These are phyloP conservation scores for Trachelus iudaicus DNA, from an alignment of 2,888 invertebrate genomes.

Conservation along the genomic window DNA sequence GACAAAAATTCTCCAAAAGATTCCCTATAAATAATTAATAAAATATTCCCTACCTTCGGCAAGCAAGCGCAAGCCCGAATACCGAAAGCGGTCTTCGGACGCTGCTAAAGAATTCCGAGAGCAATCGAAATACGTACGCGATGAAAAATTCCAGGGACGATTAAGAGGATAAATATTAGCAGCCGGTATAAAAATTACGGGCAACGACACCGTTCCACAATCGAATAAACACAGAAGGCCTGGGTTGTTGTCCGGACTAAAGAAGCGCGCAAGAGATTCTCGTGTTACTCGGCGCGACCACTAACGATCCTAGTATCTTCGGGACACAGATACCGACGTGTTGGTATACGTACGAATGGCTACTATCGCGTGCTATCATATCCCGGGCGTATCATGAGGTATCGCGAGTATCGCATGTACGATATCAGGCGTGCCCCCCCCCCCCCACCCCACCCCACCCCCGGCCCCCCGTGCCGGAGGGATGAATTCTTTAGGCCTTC, in stretches of 20 bases:
- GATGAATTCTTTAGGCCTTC: background rate
- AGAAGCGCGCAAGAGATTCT: background rate
- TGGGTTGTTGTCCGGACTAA: constrained; percentile 1
- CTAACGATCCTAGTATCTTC: too few relatives aligned
- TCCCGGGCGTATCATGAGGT: constrained; percentile 38
- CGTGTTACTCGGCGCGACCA: background rate
- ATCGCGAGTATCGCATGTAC: constrained; percentile 16
- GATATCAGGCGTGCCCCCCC: constrained; percentile 55
- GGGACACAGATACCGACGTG: too few relatives aligned
- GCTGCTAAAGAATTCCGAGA: too few relatives aligned
- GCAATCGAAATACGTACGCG: too few relatives aligned
- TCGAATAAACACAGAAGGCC: constrained; percentile 23
- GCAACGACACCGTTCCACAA: constrained; percentile 20
- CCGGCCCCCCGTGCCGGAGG: constrained; percentile 1
- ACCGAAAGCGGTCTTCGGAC: too few relatives aligned
- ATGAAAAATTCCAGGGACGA: too few relatives aligned
- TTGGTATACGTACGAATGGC: too few relatives aligned
- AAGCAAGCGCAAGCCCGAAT: fast-evolving
- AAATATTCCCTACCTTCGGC: too few relatives aligned
- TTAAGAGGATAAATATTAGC: too few relatives aligned
- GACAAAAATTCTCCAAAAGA: too few relatives aligned
- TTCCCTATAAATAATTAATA: too few relatives aligned
- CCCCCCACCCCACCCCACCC: too few relatives aligned
- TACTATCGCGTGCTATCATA: constrained; percentile 36
- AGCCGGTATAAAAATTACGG: background rate